Conservation (phyloP, 2,113 vertebrate species). For the Limnothrissa miodon region DNA sequence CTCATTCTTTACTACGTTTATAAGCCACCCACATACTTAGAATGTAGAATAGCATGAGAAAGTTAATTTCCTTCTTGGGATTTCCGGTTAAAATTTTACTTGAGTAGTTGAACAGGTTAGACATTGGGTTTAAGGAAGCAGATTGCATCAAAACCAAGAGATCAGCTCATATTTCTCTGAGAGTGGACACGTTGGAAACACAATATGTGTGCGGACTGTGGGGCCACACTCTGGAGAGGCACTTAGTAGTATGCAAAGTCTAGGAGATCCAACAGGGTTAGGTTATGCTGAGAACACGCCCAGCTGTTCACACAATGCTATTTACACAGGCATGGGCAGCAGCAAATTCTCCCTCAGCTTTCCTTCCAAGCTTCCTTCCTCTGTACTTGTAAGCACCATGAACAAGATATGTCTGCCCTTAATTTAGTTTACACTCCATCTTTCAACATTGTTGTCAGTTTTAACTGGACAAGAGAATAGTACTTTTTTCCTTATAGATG, state of each 20-base stretch:
- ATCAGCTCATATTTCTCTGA: not conserved
- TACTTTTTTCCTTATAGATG: not conserved
- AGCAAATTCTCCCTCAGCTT: constrained; percentile 18
- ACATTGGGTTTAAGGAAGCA: not conserved
- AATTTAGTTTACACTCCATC: not conserved
- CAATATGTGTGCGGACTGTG: constrained; percentile 20
- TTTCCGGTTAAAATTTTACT: not conserved
- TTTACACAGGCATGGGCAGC: constrained; percentile 53
- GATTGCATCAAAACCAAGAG: not conserved
- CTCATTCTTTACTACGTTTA: not conserved
- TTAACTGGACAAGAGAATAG: not conserved
- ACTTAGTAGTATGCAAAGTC: constrained; percentile 13
- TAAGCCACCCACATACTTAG: not conserved
- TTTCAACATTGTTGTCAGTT: not conserved
- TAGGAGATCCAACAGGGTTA: constrained; percentile 31
- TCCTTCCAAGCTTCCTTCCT: not conserved
- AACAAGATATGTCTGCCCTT: not conserved
- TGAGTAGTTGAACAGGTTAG: not conserved
- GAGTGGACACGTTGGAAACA: not conserved
- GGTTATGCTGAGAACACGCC: constrained; percentile 36
- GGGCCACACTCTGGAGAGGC: not conserved
- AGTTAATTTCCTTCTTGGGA: not conserved
- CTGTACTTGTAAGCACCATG: not conserved
- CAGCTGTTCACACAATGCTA: constrained; percentile 61
- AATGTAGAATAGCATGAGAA: not conserved